Percentiles rank a stretch among this genome's conserved stretches.
Conservation (phyloP, 2,797 vertebrate genomes). For the Sebastes steindachneri region DNA sequence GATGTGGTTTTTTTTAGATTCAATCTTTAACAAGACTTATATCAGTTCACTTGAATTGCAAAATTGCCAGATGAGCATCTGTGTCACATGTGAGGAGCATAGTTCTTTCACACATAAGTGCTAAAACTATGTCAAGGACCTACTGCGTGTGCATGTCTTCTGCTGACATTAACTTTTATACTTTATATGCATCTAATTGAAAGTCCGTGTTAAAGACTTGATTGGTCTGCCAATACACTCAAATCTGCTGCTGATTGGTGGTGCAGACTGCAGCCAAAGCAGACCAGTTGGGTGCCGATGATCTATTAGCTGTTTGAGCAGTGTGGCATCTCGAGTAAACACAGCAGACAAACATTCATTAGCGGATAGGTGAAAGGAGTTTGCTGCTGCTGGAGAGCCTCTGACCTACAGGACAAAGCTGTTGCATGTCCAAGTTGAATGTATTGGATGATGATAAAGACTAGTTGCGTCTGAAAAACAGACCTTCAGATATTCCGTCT, state of each 20-base stretch:
- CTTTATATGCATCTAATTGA: not conserved
- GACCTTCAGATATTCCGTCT: not conserved
- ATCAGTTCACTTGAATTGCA: not conserved
- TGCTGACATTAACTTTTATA: not conserved
- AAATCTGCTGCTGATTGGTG: not conserved
- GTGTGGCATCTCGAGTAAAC: conserved; percentile 52
- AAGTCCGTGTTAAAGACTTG: not conserved
- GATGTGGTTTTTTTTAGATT: not conserved
- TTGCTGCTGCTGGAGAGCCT: conserved; percentile 23
- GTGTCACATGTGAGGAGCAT: conserved; percentile 1
- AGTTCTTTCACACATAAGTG: not conserved
- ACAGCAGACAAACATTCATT: conserved; percentile 69
- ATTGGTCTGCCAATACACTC: not conserved
- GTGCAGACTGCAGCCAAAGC: not conserved
- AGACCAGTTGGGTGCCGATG: conserved; percentile 20
- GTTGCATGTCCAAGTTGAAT: conserved; percentile 3
- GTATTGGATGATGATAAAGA: not conserved
- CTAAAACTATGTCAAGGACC: not conserved
- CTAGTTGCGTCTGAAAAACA: not conserved
- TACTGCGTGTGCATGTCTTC: not conserved
- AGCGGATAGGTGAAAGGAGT: conserved; percentile 66
- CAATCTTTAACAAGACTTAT: not conserved
- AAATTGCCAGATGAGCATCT: not conserved
- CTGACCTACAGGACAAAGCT: conserved; percentile 12
- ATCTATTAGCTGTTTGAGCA: conserved; percentile 52